Evolutionary conservation across 2,797 vertebrate species (phyloP).

Genomic region (Anisognathus igniventris): DNA sequence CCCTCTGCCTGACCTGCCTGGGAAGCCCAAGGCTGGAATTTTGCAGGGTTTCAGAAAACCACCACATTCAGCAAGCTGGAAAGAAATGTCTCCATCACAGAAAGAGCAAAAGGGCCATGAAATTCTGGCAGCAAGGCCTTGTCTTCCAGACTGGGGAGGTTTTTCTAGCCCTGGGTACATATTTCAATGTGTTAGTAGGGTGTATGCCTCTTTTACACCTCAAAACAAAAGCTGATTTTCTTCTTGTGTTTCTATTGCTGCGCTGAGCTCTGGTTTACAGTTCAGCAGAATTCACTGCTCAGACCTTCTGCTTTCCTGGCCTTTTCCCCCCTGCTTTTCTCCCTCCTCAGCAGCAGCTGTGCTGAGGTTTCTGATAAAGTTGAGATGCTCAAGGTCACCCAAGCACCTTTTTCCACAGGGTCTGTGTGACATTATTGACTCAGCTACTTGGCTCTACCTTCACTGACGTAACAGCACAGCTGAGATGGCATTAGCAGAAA

Average conservation of each 20-base stretch:
- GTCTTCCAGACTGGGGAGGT: not conserved
- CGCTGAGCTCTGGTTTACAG: not conserved
- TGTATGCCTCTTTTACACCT: not conserved
- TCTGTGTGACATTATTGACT: not conserved
- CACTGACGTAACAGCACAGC: not conserved
- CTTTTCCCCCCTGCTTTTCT: rapidly evolving
- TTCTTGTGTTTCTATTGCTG: not conserved
- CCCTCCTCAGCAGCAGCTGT: not conserved
- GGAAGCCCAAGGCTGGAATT: not conserved
- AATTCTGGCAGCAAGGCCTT: not conserved
- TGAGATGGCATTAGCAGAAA: not conserved
- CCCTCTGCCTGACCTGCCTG: not conserved
- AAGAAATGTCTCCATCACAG: not conserved
- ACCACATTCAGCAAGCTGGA: not conserved
- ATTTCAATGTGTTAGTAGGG: not conserved
- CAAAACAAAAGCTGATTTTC: not conserved
- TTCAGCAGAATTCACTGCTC: not conserved
- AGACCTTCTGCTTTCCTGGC: not conserved
- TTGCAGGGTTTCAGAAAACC: not conserved
- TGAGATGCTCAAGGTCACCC: not conserved
- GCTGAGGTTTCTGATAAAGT: not conserved
- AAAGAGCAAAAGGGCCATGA: not conserved
- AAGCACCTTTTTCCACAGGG: not conserved
- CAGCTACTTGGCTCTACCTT: not conserved
- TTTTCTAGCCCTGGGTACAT: not conserved